phyloP scores from a whole-genome alignment of 2,888 invertebrate species.

The Halocaridina rubra region DNA sequence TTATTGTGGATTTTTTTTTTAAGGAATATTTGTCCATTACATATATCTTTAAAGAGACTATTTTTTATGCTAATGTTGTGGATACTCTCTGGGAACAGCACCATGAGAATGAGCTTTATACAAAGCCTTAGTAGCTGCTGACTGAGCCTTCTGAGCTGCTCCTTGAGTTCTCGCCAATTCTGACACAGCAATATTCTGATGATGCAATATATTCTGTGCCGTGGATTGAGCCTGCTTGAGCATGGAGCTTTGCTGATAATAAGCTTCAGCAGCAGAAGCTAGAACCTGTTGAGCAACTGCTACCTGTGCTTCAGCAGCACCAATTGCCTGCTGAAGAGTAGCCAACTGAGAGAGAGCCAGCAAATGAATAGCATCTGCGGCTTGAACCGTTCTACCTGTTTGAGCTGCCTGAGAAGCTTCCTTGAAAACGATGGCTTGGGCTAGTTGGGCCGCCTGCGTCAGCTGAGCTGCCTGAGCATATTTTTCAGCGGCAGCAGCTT shows the following conservation, averaged over 20 bases:
- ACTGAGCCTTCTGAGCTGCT: conserved; percentile 45
- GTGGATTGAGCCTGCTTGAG: conserved; percentile 40
- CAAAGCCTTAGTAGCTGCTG: conserved; percentile 48
- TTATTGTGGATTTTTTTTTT: too few relatives aligned
- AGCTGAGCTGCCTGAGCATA: conserved; percentile 48
- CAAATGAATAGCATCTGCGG: conserved; percentile 48
- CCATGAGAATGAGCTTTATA: conserved; percentile 38
- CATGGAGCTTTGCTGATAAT: conserved; percentile 18
- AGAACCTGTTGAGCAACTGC: conserved; percentile 49
- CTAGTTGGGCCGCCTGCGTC: conserved; percentile 50
- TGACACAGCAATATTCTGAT: conserved; percentile 34
- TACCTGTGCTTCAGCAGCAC: conserved; percentile 50
- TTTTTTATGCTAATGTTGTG: neutral
- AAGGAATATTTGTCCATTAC: too few relatives aligned
- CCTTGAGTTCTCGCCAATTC: conserved; percentile 49
- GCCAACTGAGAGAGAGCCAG: conserved; percentile 41
- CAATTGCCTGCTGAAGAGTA: conserved; percentile 42
- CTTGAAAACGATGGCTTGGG: conserved; percentile 48
- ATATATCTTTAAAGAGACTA: too few relatives aligned
- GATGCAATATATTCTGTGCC: conserved; percentile 31
- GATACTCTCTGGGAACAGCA: neutral
- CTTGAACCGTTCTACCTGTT: conserved; percentile 33
- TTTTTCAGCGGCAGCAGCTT: conserved; percentile 49
- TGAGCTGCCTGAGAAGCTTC: conserved; percentile 46
- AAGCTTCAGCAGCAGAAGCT: conserved; percentile 33